Conservation (phyloP, 2,888 invertebrate species). For the Stenodera caucasica region DNA sequence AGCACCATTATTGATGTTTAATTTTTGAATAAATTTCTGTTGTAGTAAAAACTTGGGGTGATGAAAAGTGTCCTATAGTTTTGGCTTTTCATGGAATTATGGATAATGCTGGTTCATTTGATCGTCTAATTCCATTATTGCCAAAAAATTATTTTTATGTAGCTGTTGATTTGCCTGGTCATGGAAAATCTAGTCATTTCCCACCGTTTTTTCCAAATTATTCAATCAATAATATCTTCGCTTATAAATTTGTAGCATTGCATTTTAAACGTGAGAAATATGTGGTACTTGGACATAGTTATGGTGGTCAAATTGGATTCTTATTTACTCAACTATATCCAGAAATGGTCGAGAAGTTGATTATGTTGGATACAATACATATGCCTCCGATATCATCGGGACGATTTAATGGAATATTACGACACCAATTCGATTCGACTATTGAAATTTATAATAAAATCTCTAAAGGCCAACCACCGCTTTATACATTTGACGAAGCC, state of each 20-base stretch:
- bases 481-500: conserved; percentile 57
- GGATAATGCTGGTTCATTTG: conserved; percentile 65
- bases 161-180: conserved; percentile 64
- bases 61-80: conserved; percentile 59
- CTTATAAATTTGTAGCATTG: conserved; percentile 41
- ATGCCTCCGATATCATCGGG: conserved; percentile 37
- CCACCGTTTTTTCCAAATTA: conserved; percentile 52
- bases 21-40: no score
- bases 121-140: conserved; percentile 60
- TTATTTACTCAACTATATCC: conserved; percentile 54
- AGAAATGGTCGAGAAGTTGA: conserved; percentile 52
- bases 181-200: conserved; percentile 62
- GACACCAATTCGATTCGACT: conserved; percentile 51
- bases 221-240: conserved; percentile 54
- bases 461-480: conserved; percentile 37
- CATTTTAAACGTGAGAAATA: conserved; percentile 47
- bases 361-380: conserved; percentile 55
- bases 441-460: conserved; percentile 43
- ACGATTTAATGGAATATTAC: conserved; percentile 44
- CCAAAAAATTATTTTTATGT: conserved; percentile 56
- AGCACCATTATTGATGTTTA: not conserved
- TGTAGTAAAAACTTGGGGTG: conserved; percentile 66
- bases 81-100: conserved; percentile 63
- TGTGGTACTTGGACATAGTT: conserved; percentile 51
- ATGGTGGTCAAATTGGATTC: conserved; percentile 58